Percentiles rank a stretch among this genome's conserved stretches.
phyloP scores from a whole-genome alignment of 1,140 invertebrate species.

The Phthorimaea operculella region DNA sequence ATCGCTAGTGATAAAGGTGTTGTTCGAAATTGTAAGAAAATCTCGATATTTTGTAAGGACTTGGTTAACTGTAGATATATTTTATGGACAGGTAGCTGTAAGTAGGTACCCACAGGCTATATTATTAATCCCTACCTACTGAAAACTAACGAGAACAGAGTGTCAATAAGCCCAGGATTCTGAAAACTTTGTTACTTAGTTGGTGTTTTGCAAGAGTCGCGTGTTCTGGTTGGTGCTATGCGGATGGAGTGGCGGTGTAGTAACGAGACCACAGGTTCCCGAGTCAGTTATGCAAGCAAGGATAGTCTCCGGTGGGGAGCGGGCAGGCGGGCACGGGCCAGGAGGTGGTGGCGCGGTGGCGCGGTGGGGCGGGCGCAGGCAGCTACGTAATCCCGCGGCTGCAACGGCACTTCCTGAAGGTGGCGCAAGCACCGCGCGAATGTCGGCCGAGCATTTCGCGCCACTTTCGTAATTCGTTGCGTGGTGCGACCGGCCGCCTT shows the following conservation, averaged over 20 bases:
- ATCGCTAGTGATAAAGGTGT: too few relatives aligned
- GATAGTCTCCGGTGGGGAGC: neutral
- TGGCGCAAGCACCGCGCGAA: constrained; percentile 61
- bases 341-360: constrained; percentile 10
- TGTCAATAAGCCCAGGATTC: too few relatives aligned
- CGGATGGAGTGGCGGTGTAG: neutral
- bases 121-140: too few relatives aligned
- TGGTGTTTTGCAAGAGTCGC: constrained; percentile 2
- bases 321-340: constrained; percentile 11
- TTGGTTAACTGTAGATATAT: too few relatives aligned
- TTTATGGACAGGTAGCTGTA: too few relatives aligned
- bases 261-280: constrained; percentile 24
- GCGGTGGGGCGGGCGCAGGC: constrained; percentile 17
- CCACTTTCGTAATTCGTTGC: constrained; percentile 65
- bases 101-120: too few relatives aligned
- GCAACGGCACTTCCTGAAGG: constrained; percentile 63
- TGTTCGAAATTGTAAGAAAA: too few relatives aligned
- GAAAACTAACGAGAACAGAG: too few relatives aligned
- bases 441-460: constrained; percentile 66
- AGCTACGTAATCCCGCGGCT: constrained; percentile 56
- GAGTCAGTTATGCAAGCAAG: constrained; percentile 27
- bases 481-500: constrained; percentile 58
- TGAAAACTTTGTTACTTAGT: too few relatives aligned
- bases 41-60: too few relatives aligned
- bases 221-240: neutral